Base-by-base conservation (phyloP, 1,140 invertebrate species). In the Thaumetopoea pityocampa region DNA sequence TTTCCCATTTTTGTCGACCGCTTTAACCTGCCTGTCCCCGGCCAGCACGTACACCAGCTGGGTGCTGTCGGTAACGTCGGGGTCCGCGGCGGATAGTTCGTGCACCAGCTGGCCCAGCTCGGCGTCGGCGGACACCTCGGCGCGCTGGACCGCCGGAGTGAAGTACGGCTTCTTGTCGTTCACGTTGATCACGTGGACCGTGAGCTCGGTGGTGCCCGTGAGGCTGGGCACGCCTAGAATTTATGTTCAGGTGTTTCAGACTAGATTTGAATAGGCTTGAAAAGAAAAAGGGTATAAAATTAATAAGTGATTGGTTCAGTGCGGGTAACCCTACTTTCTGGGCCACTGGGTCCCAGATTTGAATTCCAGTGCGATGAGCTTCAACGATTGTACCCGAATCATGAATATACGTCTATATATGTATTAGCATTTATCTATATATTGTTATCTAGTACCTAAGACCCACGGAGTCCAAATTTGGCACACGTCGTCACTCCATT, bases 131-230 rank as follows among this genome's bases (percentile, higher is more conserved):
- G 92, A 90, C 1, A 91, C 86, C 67, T 94, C 92, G 0, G 93
- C 92, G 52, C 93, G 87, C 70, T 96, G 95, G 1, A 91, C 92
- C 20, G 89, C 76, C 0, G 96, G 96, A 1, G 88, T 89, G 67
- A 98, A 97, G 61, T 91, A 91, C 0, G 96, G 96, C 46, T 90
- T 87, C 72, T 96, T 97, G 66, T 97, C 93, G 69, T 98, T 98
- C 15, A 91, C 94, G 67, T 96, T 95, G 11, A 92, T 88, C 1
- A 97, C 89, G 51, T 89, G 90, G 1, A 97, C 88, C 24, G 89
- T 91, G 0, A 97, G 57, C 0, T 91, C 92, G 0, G 94, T 90
- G 0, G 93, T 95, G 6, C 94, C 94, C 0, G 93, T 94, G 30
- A 94, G 76, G 55, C 90, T 90, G 4, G 94, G 94, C 1, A 89